Base-by-base conservation (phyloP, 2,113 vertebrate species). In the Jaculus jaculus region DNA sequence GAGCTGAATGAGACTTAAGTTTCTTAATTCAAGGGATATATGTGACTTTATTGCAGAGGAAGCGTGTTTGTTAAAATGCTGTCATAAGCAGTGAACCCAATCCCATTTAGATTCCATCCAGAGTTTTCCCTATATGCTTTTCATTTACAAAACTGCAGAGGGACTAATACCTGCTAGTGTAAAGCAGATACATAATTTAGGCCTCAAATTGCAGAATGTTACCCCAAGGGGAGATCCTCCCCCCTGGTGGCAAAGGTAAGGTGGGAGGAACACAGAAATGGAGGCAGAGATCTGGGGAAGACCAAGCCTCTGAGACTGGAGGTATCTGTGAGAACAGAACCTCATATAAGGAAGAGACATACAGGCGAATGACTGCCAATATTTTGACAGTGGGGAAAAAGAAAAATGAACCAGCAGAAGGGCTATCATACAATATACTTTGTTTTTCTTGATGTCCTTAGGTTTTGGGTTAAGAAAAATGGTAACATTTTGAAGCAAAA, bases 61-160 rank as follows among this genome's bases (percentile, higher is more conserved):
- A 84, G n/a, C 32, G 28, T 75, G 26, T 80, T 78, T 15, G 80
- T 87, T 87, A 81, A 95, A 84, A 87, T 30, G 63, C 51, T 58
- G 39, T 32, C 82, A 16, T 30, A 89, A 92, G 68, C 89, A 87
- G 87, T n/a, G 37, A 91, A 71, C 0, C 42, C 30, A 58, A 42
- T 51, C 39, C 77, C 69, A 84, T 60, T 84, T n/a, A 75, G 61
- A 92, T 94, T 91, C 80, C 23, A 65, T 87, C 65, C 66, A 18
- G 72, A 77, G 58, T 42, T 93, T 96, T 71, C 72, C 47, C 61
- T 69, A n/a, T 54, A 91, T 1, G 13, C 18, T 78, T 92, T 78
- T 93, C 91, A 84, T 94, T 81, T 94, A 84, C 60, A 77, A n/a
- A 94, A 66, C 6, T 47, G 65, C 34, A 77, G 61, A 84, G 81